Evolutionary conservation across 2,797 vertebrate genomes (phyloP).

Genomic region (Mormyrus proboscirostris): DNA sequence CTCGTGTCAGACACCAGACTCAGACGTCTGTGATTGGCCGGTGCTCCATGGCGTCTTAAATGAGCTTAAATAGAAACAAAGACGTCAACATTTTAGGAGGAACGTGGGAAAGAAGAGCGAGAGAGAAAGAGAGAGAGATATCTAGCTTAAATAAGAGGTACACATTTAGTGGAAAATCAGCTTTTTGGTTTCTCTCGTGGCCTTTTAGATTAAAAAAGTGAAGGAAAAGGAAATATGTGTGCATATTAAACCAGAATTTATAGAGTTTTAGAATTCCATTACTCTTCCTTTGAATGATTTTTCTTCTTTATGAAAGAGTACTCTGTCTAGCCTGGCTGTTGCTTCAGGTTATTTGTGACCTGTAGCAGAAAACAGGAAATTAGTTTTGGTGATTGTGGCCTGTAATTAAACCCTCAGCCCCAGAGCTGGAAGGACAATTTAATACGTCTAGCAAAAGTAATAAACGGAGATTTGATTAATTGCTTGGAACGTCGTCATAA

Average conservation of each 20-base stretch:
- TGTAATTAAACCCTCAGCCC: conserved; percentile 14
- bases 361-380: conserved; percentile 21
- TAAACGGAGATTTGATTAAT: conserved; percentile 18
- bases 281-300: conserved; percentile 8
- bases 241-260: conserved; percentile 16
- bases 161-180: background rate
- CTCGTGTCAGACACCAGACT: background rate
- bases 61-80: background rate
- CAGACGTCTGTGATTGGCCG: background rate
- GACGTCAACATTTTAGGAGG: background rate
- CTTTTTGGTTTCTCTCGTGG: background rate
- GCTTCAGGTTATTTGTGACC: conserved; percentile 18
- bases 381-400: conserved; percentile 19
- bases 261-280: conserved; percentile 6
- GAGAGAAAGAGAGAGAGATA: background rate
- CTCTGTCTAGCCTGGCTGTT: background rate
- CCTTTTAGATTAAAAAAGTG: conserved; percentile 11
- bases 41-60: background rate
- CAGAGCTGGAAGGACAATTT: conserved; percentile 8
- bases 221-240: conserved; percentile 7
- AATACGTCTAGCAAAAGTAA: conserved; percentile 19
- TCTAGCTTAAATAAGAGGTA: background rate
- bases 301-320: background rate
- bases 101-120: background rate
- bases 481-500: conserved; percentile 14